These are phyloP conservation scores for Manis pentadactyla DNA, from an alignment of 2,797 vertebrate genomes.

Conservation along the genomic window DNA sequence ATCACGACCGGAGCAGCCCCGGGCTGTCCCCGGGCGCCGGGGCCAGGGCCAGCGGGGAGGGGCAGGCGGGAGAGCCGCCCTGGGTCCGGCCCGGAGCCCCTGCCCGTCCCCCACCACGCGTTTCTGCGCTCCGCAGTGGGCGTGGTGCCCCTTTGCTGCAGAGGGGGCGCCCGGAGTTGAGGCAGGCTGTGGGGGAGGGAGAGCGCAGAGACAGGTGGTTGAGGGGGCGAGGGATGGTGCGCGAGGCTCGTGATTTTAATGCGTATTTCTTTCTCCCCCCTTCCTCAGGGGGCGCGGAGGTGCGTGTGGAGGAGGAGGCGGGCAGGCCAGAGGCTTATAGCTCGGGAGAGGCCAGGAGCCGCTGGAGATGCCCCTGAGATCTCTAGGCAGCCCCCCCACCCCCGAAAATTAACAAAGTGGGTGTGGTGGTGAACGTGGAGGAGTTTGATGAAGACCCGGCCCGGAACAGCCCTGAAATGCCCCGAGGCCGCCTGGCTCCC, in stretches of 20 bases:
- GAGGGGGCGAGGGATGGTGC: constrained; percentile 64
- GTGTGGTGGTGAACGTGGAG: constrained; percentile 45
- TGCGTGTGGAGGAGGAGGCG: neutral
- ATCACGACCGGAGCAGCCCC: neutral
- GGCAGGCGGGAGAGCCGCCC: neutral
- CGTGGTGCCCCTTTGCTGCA: constrained; percentile 65
- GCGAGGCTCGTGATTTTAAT: neutral
- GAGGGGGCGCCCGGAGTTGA: constrained; percentile 57
- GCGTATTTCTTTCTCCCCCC: neutral
- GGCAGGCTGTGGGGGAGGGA: constrained; percentile 42
- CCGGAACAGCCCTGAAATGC: neutral
- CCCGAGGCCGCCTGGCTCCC: neutral
- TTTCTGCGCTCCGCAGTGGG: constrained; percentile 68
- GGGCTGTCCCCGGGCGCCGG: neutral
- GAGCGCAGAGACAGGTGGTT: constrained; percentile 75
- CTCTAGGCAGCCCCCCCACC: neutral
- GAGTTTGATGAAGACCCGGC: neutral
- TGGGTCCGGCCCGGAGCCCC: neutral
- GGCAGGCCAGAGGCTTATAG: constrained; percentile 52
- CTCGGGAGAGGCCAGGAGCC: constrained; percentile 51
- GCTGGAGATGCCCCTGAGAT: neutral
- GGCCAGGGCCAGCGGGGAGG: neutral
- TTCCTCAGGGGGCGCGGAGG: constrained; percentile 47
- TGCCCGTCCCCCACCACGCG: neutral
- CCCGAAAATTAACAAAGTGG: constrained; percentile 24